Base-by-base conservation (phyloP, 2,113 vertebrate species). In the Toxotes chatareus region DNA sequence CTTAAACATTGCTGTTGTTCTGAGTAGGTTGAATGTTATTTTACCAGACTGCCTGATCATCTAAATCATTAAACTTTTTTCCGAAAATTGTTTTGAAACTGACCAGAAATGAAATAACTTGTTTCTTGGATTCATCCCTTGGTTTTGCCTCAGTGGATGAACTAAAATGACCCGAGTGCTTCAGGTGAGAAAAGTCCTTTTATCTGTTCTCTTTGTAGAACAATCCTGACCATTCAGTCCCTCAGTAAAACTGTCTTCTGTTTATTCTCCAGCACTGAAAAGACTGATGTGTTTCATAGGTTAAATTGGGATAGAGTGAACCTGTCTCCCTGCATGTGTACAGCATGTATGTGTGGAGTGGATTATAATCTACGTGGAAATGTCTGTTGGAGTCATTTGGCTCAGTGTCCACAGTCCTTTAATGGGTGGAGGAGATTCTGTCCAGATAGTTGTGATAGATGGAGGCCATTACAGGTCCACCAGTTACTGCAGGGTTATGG, bases 401-500 rank as follows among this genome's bases (percentile, higher is more conserved):
- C 72, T 73, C 76, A 5, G 38, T 8, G 44, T 70, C 67, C 38
- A 63, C 55, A 3, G 32, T 34, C 38, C 17, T 46, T 60, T 76
- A 83, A 69, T 17, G 44, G 56, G 34, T 21, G 67, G 62, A 73
- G 0, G 55, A 76, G 57, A 73, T 73, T 80, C 63, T 68, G 51
- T 65, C 1, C 5, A 63, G 80, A 38, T 72, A 55, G 12, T 19
- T 0, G 62, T 76, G 85, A 86, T 83, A 62, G 67, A 84, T 84
- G 63, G 59, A 73, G 59, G 68, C 68, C 53, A 87, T 80, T 77
- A 80, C 72, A 36, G 67, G 62, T 49, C 67, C 42, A 27, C 17
- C 62, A 76, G 65, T 69, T 73, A 80, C 19, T 3, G 42, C 59
- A 7, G 36, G 38, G 6, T 63, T 40, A 55, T 23, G 36, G 60